Conservation (phyloP, 2,888 invertebrate genomes). For the Melinaea marsaeus region DNA sequence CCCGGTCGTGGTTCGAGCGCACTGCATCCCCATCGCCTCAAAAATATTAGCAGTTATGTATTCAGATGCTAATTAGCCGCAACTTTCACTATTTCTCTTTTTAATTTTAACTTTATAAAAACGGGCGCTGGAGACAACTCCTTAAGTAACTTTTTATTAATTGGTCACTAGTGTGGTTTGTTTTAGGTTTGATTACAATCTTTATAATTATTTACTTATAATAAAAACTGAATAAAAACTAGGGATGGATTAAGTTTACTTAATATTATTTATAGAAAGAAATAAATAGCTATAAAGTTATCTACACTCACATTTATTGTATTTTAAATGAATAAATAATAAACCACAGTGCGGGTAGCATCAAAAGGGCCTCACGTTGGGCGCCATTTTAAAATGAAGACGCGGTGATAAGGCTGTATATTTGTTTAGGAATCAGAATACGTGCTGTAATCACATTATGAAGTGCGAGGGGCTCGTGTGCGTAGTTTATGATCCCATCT, state of each 20-base stretch:
- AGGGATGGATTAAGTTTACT: too few species aligned
- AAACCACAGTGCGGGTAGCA: slow-evolving; percentile 19
- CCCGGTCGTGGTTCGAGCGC: slow-evolving; percentile 27
- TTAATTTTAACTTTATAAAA: too few species aligned
- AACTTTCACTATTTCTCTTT: neutral
- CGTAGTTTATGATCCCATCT: slow-evolving; percentile 30
- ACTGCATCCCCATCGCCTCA: slow-evolving; percentile 26
- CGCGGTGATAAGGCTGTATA: slow-evolving; percentile 43
- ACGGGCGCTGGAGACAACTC: too few species aligned
- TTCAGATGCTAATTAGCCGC: slow-evolving; percentile 24
- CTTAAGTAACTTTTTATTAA: too few species aligned
- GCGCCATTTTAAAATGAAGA: slow-evolving; percentile 63
- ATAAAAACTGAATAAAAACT: too few species aligned
- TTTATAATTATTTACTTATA: too few species aligned
- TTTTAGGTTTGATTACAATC: too few species aligned
- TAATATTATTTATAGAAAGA: too few species aligned
- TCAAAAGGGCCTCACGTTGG: slow-evolving; percentile 20
- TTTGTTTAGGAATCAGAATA: slow-evolving; percentile 48
- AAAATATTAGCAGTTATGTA: slow-evolving; percentile 25
- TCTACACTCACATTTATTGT: neutral
- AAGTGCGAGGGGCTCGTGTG: slow-evolving; percentile 26
- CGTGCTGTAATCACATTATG: slow-evolving; percentile 35
- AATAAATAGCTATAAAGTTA: too few species aligned
- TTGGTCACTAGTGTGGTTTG: too few species aligned
- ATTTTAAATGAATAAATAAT: slow-evolving; percentile 1